These are phyloP conservation scores for Neogale vison DNA, from an alignment of 2,113 vertebrate species.

Conservation along the genomic window DNA sequence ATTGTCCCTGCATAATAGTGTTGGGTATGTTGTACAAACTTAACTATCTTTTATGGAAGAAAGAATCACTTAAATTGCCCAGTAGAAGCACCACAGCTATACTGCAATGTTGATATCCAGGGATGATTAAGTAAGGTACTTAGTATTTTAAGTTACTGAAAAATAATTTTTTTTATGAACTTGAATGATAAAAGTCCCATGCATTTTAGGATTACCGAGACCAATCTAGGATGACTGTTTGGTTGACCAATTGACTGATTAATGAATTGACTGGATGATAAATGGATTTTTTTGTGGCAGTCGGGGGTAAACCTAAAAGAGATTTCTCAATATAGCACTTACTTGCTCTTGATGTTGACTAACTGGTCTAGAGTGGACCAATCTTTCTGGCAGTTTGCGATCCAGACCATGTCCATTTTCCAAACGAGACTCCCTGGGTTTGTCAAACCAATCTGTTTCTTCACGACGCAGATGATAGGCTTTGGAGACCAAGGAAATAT, in stretches of 20 bases:
- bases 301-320: not conserved
- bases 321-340: slow-evolving; percentile 67
- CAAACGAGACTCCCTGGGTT: slow-evolving; percentile 93
- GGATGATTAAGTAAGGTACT: not conserved
- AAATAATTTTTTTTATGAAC: not conserved
- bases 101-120: not conserved
- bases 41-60: not conserved
- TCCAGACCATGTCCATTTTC: slow-evolving; percentile 91
- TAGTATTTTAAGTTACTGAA: not conserved
- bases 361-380: slow-evolving; percentile 83
- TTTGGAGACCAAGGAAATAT: slow-evolving; percentile 89
- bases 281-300: not conserved
- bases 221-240: not conserved
- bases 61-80: not conserved
- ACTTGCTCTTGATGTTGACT: slow-evolving; percentile 89
- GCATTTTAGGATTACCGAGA: not conserved
- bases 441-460: slow-evolving; percentile 99
- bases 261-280: not conserved
- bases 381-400: slow-evolving; percentile 90
- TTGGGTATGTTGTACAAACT: not conserved
- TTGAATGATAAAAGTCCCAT: not conserved
- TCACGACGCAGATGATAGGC: slow-evolving; percentile 98
- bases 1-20: not conserved
- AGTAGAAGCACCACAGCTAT: not conserved
- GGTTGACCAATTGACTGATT: not conserved